Base-by-base conservation (phyloP, 23 tunicate species). In the Pegea sp. region DNA sequence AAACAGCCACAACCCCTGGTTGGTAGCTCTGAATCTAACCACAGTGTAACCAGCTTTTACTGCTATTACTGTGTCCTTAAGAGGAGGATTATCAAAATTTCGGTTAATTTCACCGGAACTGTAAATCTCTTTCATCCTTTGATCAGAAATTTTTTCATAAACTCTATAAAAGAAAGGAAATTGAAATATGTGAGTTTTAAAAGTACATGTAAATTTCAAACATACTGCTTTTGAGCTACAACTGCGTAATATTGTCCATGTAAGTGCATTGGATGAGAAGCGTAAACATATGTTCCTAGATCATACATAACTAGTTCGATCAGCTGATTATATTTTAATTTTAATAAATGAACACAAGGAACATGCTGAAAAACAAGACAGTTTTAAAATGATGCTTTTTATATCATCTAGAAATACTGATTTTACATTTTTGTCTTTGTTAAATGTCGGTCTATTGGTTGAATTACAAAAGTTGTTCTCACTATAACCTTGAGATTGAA, bases 1-100 rank as follows among this genome's bases (percentile, higher is more conserved):
- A 28, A 91, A 69, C 28, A 71, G 38, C 99, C 99, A 91, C 30
- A 72, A 72, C 1, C 99, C 99, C 0, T 93, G 93, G 59, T 91
- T 91, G 21, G 63, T 74, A 7, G 93, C 64, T 5, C 55, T 4
- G 44, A 91, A 91, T 6, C 99, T 62, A 23, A 68, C 50, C 3
- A 91, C 66, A n/a, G 68, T 44, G 73, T 72, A 91, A 0, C 99
- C 99, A 1, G 81, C 86, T 24, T 84, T 87, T 21, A 93, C 93
- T 5, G 79, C 33, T 29, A 91, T 66, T 23, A 78, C 81, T 27
- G 93, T 71, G 48, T 91, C 91, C 51, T 91, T 91, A 59, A 64
- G 33, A 19, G 71, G 67, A 1, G 74, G 61, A 6, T 27, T 46
- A 42, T 67, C 53, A 27, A 77, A 34, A 28, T 68, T 63, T 22